Conservation (phyloP, 2,888 invertebrate genomes). For the Protophormia terraenovae region DNA sequence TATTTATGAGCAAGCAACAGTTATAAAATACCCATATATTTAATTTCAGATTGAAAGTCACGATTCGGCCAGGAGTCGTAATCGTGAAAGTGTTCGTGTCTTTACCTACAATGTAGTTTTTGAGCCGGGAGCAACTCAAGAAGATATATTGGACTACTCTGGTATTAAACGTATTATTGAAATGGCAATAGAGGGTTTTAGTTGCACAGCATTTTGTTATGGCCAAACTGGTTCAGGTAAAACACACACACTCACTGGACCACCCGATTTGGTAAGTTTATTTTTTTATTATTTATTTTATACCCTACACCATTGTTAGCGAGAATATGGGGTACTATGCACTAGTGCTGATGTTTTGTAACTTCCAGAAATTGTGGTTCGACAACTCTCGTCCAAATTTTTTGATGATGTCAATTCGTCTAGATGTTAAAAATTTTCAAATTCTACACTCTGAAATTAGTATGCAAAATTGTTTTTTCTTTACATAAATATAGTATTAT, state of each 20-base stretch:
- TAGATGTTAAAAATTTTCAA: no score
- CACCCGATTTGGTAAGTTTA: conserved; percentile 88
- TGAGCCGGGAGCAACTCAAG: conserved; percentile 92
- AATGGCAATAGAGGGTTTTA: conserved; percentile 97
- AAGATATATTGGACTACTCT: conserved; percentile 93
- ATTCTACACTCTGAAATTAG: no score
- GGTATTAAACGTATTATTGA: conserved; percentile 94
- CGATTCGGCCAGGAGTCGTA: conserved; percentile 83
- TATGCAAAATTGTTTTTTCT: no score
- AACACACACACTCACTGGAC: conserved; percentile 97
- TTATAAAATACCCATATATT: background rate
- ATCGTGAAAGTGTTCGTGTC: conserved; percentile 86
- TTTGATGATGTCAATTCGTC: no score
- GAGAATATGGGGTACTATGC: no score
- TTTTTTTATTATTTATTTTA: background rate
- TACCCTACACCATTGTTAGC: no score
- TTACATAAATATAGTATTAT: no score
- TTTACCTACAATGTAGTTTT: conserved; percentile 97
- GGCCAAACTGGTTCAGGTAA: conserved; percentile 98
- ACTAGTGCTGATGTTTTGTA: no score
- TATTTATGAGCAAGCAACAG: no score
- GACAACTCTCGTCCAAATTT: no score
- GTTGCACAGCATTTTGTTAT: conserved; percentile 96
- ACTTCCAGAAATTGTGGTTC: no score
- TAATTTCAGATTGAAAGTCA: conserved; percentile 82